A percentile compares a stretch with the other conserved stretches of the same genome.
phyloP scores from a whole-genome alignment of 2,797 vertebrate genomes.

The Pygocentrus nattereri region DNA sequence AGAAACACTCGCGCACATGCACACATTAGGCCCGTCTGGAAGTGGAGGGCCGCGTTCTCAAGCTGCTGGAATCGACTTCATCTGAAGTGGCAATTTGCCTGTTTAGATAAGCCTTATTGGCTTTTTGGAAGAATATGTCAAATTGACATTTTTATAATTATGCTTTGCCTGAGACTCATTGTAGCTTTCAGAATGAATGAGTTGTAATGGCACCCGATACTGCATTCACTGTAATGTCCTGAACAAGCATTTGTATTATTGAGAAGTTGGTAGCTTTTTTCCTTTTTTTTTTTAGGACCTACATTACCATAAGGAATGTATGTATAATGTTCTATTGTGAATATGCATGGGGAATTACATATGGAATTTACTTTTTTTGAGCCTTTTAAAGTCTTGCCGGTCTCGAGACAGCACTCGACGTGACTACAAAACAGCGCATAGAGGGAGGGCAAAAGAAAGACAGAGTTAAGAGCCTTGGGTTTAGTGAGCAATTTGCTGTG shows the following conservation, averaged over 20 bases:
- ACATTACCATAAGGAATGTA: conserved; percentile 48
- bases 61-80: conserved; percentile 52
- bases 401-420: neutral
- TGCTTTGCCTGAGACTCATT: conserved; percentile 60
- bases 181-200: conserved; percentile 46
- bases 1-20: conserved; percentile 31
- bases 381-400: conserved; percentile 21
- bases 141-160: conserved; percentile 62
- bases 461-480: conserved; percentile 23
- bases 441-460: neutral
- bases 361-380: conserved; percentile 22
- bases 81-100: conserved; percentile 56
- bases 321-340: conserved; percentile 44
- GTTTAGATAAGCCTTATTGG: conserved; percentile 61
- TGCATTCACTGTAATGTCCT: conserved; percentile 46
- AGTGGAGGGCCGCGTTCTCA: conserved; percentile 46
- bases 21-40: conserved; percentile 36
- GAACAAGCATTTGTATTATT: conserved; percentile 58
- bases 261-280: conserved; percentile 22
- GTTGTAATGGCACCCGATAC: conserved; percentile 41
- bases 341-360: conserved; percentile 36
- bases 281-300: neutral
- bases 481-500: conserved; percentile 18
- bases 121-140: conserved; percentile 57
- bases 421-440: conserved; percentile 13